phyloP scores from a whole-genome alignment of 2,113 vertebrate genomes.

The Colossoma macropomum region DNA sequence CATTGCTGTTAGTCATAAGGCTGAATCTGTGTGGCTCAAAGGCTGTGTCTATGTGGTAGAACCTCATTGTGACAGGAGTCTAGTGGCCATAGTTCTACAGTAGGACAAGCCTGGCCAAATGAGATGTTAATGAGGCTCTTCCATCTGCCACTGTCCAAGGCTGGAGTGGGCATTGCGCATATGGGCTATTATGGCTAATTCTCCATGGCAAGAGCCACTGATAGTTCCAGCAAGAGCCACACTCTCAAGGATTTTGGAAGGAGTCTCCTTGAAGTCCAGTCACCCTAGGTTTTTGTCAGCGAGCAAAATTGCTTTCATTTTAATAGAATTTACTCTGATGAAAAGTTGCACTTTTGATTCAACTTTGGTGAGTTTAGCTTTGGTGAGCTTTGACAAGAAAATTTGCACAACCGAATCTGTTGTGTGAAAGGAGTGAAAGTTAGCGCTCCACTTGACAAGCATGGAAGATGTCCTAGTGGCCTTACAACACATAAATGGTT shows the following conservation, averaged over 20 bases:
- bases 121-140: slow-evolving; percentile 42
- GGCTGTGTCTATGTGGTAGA: neutral
- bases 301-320: neutral
- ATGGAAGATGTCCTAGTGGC: no score
- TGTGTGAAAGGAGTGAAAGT: no score
- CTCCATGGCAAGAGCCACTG: slow-evolving; percentile 22
- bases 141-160: slow-evolving; percentile 41
- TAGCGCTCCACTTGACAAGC: no score
- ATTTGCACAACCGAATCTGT: no score
- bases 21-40: neutral
- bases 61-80: slow-evolving; percentile 2
- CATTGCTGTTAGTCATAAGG: neutral
- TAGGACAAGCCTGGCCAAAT: slow-evolving; percentile 4
- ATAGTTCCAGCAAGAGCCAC: slow-evolving; percentile 28
- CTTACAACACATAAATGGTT: no score
- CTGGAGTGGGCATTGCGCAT: slow-evolving; percentile 34
- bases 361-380: no score
- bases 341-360: no score
- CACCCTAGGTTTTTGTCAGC: neutral
- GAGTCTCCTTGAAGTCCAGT: neutral
- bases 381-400: no score
- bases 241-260: slow-evolving; percentile 21
- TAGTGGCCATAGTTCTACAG: slow-evolving; percentile 12
- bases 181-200: slow-evolving; percentile 37
- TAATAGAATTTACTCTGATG: no score